Base-by-base conservation (phyloP, 2,888 invertebrate species). In the Hoplodrina blanda region DNA sequence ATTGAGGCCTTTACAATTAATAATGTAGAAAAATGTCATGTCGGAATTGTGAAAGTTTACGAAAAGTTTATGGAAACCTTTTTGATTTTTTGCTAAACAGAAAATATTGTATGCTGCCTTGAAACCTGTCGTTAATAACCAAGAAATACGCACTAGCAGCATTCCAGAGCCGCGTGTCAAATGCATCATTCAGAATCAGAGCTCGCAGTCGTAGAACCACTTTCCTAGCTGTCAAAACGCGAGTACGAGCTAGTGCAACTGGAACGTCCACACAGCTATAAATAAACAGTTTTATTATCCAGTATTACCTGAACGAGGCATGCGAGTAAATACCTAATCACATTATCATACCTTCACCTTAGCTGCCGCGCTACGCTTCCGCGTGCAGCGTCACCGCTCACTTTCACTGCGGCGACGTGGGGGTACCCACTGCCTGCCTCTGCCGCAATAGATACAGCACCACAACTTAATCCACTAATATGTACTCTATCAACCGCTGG, bases 311-410 rank as follows among this genome's bases (percentile, higher is more conserved):
- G 86, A 87, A 81, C 82, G 83, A 82, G 80, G 82, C 86, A 85
- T 85, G 82, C 88, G 78, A 87, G 88, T 86, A 86, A 89, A 90
- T 88, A 90, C 87, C 87, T 90, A 88, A 90, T 90, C 89, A 89
- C 89, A 91, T 90, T 89, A 89, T 90, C 87, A 91, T 91, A 88
- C 90, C 91, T 91, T 90, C 91, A 91, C 91, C 90, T 89, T 86
- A 88, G 91, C 92, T 91, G 90, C 92, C 85, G 91, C 88, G 87
- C 82, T 90, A 90, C 90, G 91, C 91, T 94, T 94, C 95, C 94
- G 93, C 89, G 88, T 93, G 86, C 85, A 86, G 85, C 91, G 92
- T 91, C 92, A 91, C 90, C 91, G 78, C 90, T 93, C 93, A 94
- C 95, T 95, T 95, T 95, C 95, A 94, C 95, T 94, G 72, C 76